Conservation (phyloP, 1,140 invertebrate species). For the Triops longicaudatus region DNA sequence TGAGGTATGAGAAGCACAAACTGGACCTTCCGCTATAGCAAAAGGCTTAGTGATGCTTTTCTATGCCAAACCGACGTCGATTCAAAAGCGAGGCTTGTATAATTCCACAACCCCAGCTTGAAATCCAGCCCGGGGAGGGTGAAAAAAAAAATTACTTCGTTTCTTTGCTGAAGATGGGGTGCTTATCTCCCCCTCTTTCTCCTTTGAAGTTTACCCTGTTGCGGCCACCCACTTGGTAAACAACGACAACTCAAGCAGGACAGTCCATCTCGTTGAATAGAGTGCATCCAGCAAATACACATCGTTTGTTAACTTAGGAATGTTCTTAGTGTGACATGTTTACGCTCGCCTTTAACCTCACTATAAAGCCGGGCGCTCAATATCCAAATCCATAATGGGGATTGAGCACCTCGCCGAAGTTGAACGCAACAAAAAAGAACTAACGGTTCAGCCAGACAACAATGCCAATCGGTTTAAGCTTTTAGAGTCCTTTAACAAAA, state of each 20-base stretch:
- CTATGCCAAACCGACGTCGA: background rate
- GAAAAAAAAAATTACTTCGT: background rate
- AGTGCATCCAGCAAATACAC: conserved; percentile 6
- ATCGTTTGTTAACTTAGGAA: conserved; percentile 8
- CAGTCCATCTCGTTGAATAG: conserved; percentile 14
- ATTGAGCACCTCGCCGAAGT: background rate
- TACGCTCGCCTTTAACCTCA: background rate
- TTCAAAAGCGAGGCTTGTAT: background rate
- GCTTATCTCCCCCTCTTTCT: background rate
- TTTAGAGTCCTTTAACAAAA: no score
- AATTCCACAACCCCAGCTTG: background rate
- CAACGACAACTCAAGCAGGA: background rate
- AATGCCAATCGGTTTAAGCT: background rate
- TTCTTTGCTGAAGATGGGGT: background rate
- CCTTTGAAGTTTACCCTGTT: conserved; percentile 7
- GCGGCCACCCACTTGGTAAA: conserved; percentile 13
- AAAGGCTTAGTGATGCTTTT: background rate
- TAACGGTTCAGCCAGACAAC: background rate
- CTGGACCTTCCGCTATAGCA: background rate
- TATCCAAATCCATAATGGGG: background rate
- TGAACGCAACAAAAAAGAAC: background rate
- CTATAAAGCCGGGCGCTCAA: background rate
- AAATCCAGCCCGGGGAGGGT: background rate
- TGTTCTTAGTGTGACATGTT: conserved; percentile 15
- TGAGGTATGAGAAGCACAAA: conserved; percentile 14